Conservation (phyloP, 1,140 invertebrate genomes). For the Rhyacophila brunnea region DNA sequence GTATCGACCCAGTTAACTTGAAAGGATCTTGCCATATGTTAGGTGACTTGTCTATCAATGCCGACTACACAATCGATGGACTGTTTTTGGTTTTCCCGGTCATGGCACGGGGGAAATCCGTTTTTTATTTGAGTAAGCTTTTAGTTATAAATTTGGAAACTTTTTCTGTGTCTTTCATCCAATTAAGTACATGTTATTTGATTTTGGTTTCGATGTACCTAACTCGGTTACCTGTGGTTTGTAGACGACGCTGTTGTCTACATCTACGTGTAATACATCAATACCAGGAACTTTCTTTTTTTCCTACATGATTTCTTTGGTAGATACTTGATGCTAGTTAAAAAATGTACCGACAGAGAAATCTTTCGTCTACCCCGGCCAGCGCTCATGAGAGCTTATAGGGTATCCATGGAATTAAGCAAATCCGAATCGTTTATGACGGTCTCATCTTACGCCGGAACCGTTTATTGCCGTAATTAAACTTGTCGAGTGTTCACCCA, state of each 20-base stretch:
- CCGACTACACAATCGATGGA: slow-evolving; percentile 60
- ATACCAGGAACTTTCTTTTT: too few relatives aligned
- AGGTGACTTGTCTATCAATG: slow-evolving; percentile 46
- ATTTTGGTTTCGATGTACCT: background rate
- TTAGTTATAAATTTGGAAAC: background rate
- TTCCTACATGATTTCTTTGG: too few relatives aligned
- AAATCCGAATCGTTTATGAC: too few relatives aligned
- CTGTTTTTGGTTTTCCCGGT: slow-evolving; percentile 65
- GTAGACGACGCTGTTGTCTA: background rate
- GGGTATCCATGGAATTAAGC: too few relatives aligned
- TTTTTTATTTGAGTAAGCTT: slow-evolving; percentile 55
- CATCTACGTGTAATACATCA: background rate
- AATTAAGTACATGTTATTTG: background rate
- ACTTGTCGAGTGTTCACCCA: too few relatives aligned
- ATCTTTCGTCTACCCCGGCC: too few relatives aligned
- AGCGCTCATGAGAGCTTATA: too few relatives aligned
- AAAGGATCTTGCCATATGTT: slow-evolving; percentile 44
- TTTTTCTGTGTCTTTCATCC: background rate
- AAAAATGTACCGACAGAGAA: too few relatives aligned
- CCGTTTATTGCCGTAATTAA: too few relatives aligned
- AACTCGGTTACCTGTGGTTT: too few relatives aligned
- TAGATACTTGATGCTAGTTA: too few relatives aligned
- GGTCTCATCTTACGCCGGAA: too few relatives aligned
- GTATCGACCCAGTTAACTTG: slow-evolving; percentile 52
- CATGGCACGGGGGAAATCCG: slow-evolving; percentile 54